Conservation (phyloP, 2,888 invertebrate species). For the Glyphotaelius pellucidus region DNA sequence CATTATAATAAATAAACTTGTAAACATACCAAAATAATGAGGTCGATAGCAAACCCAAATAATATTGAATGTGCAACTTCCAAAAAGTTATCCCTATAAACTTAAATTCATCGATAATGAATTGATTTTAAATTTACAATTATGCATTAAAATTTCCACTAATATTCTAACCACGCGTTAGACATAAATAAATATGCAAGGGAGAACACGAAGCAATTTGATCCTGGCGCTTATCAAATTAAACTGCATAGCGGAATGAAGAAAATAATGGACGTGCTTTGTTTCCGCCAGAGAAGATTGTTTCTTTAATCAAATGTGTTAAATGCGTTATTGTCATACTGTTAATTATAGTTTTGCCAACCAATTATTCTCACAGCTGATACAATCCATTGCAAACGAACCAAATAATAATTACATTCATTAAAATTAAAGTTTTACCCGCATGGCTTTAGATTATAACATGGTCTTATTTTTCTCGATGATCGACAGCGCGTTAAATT, state of each 20-base stretch:
- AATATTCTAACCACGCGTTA: neutral
- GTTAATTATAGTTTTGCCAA: neutral
- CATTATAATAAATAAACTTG: too few relatives aligned
- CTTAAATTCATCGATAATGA: neutral
- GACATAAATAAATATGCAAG: neutral
- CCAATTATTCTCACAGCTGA: neutral
- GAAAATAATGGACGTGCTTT: neutral
- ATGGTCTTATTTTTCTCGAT: neutral
- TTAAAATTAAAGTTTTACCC: too few relatives aligned
- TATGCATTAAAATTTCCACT: neutral
- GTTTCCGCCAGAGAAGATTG: neutral
- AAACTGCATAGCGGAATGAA: neutral
- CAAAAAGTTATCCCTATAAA: too few relatives aligned
- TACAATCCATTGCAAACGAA: neutral
- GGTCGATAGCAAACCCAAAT: too few relatives aligned
- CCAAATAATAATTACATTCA: neutral
- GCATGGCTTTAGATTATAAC: too few relatives aligned
- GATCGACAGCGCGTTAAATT: neutral
- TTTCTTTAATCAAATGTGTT: neutral
- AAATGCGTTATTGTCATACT: neutral
- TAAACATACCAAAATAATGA: too few relatives aligned
- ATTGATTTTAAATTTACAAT: neutral
- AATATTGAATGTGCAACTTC: too few relatives aligned
- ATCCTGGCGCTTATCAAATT: neutral
- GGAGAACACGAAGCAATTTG: neutral